phyloP scores from a whole-genome alignment of 2,888 invertebrate species.

The Allygus modestus region DNA sequence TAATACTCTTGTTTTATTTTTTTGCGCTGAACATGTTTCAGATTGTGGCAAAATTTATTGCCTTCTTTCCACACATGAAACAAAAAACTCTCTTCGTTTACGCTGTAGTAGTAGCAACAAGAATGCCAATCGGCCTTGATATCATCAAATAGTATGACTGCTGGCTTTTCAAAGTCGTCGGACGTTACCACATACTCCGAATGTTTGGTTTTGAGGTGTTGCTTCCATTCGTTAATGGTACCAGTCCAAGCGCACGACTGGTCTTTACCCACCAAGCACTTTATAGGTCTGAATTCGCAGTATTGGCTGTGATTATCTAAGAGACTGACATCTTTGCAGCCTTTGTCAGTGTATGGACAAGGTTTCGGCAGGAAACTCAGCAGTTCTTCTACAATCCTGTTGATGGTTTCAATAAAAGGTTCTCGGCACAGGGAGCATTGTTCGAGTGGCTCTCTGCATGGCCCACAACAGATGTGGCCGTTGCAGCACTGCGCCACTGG shows the following conservation, averaged over 20 bases:
- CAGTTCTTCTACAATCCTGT: neutral
- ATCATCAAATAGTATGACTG: neutral
- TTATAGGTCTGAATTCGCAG: constrained; percentile 4
- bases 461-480: constrained; percentile 42
- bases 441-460: neutral
- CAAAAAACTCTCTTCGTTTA: neutral
- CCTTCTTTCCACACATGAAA: constrained; percentile 1
- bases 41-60: neutral
- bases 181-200: neutral
- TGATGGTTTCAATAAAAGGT: neutral
- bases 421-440: constrained; percentile 41
- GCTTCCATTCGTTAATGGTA: constrained; percentile 4
- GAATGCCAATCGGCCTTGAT: neutral
- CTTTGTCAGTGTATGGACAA: constrained; percentile 3
- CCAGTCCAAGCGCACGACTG: neutral
- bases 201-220: neutral
- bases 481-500: constrained; percentile 49
- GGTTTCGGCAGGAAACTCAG: neutral
- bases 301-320: constrained; percentile 14
- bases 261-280: constrained; percentile 7
- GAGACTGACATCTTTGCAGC: neutral
- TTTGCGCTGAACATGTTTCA: constrained; percentile 7
- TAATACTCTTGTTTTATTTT: constrained; percentile 7
- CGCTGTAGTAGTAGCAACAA: neutral
- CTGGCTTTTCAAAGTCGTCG: neutral